phyloP scores from a whole-genome alignment of 2,113 vertebrate species.

The Puntigrus tetrazona region DNA sequence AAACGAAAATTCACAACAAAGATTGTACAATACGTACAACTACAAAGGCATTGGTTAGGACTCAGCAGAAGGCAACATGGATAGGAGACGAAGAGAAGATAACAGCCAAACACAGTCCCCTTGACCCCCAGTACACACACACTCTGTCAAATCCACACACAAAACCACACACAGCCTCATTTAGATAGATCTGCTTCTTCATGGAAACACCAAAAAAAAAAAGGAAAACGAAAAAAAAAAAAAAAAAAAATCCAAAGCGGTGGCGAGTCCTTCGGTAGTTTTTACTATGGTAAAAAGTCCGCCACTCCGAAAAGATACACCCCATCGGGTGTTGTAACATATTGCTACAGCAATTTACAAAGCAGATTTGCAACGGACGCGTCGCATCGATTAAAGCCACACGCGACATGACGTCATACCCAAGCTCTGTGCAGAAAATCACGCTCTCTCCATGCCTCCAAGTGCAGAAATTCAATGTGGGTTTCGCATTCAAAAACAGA shows the following conservation, averaged over 20 bases:
- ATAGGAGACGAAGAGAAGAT: conserved; percentile 78
- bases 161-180: conserved; percentile 47
- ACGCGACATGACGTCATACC: conserved; percentile 93
- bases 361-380: conserved; percentile 79
- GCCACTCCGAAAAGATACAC: conserved; percentile 91
- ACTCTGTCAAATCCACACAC: conserved; percentile 50
- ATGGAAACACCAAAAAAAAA: conserved; percentile 82
- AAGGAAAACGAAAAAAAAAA: conserved; percentile 61
- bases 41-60: conserved; percentile 94
- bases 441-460: conserved; percentile 48
- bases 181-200: conserved; percentile 83
- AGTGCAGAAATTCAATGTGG: conserved; percentile 62
- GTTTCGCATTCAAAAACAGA: conserved; percentile 9
- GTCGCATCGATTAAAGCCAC: conserved; percentile 93
- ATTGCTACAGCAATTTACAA: conserved; percentile 99
- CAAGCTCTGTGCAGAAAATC: conserved; percentile 81
- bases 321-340: conserved; percentile 89
- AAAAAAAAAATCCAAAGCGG: conserved; percentile 78
- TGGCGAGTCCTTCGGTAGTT: conserved; percentile 84
- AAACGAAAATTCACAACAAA: conserved; percentile 90
- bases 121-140: conserved; percentile 62
- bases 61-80: conserved; percentile 88
- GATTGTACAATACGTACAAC: conserved; percentile 95
- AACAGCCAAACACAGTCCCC: conserved; percentile 72
- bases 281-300: conserved; percentile 88